Evolutionary conservation across 2,113 vertebrate species (phyloP).

Genomic region (Ictalurus furcatus): DNA sequence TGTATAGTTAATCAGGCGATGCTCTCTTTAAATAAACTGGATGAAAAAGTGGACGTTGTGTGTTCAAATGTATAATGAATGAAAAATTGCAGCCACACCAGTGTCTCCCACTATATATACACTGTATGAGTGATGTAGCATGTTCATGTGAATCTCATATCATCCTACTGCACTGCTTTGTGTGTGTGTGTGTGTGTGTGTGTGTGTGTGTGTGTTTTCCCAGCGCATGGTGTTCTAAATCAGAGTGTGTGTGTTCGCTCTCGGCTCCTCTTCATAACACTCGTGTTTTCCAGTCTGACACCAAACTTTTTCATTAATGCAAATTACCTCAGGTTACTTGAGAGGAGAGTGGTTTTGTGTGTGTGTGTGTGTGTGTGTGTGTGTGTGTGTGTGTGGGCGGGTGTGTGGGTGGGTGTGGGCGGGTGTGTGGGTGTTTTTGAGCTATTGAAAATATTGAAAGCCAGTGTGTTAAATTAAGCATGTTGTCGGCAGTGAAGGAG

Average conservation of each 20-base stretch:
- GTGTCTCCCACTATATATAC: background rate
- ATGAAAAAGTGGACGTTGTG: background rate
- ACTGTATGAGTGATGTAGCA: background rate
- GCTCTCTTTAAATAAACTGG: background rate
- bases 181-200: conserved; percentile 9
- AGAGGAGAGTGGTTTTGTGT: no score
- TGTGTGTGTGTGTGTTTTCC: background rate
- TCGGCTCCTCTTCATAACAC: conserved; percentile 48
- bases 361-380: conserved; percentile 47
- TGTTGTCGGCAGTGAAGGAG: background rate
- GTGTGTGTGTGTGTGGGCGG: conserved; percentile 46
- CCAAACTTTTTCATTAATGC: conserved; percentile 1
- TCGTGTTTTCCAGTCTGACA: conserved; percentile 22
- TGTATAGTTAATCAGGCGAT: no score
- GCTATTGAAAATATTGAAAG: no score
- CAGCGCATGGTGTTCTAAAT: background rate
- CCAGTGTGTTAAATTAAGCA: no score
- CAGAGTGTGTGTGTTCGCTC: conserved; percentile 5
- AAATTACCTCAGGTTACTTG: background rate
- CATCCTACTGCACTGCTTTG: background rate
- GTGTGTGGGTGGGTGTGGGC: conserved; percentile 52
- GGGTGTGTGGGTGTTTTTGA: conserved; percentile 31
- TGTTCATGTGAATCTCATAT: background rate
- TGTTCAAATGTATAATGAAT: background rate
- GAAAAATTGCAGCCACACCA: background rate